Base-by-base conservation (phyloP, 2,888 invertebrate species). In the Quadriops clusia region DNA sequence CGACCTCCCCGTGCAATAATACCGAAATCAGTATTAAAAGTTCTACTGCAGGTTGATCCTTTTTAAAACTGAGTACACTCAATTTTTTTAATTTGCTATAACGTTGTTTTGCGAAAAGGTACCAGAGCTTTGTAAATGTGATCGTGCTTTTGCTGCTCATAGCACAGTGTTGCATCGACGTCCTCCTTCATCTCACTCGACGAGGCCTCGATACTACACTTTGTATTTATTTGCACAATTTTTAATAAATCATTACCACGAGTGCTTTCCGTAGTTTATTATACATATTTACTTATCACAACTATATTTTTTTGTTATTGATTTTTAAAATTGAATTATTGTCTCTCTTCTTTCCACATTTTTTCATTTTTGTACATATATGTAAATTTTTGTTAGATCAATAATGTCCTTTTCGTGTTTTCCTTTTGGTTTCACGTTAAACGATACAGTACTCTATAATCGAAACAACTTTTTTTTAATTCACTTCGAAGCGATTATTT, bases 61-160 rank as follows among this genome's bases (percentile, higher is more conserved):
- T n/a, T n/a, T n/a, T n/a, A n/a, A n/a, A n/a, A n/a, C n/a, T n/a
- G n/a, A n/a, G n/a, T n/a, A n/a, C n/a, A n/a, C n/a, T n/a, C n/a
- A n/a, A 6, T 9, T 13, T 26, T 37, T 34, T 41, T 40, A 32
- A 39, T 38, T 40, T 39, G 43, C 44, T 39, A 40, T n/a, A n/a
- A n/a, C n/a, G n/a, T n/a, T n/a, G n/a, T n/a, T 36, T 41, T 43
- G 41, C 46, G 42, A 47, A 44, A 42, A 46, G 47, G 53, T 54
- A 53, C 52, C 51, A 51, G 50, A 49, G 56, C 53, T 54, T 56
- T 44, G 42, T 51, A 50, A 43, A 50, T 52, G 53, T 53, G 51
- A 47, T 52, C 52, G 50, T 54, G 53, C 53, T 53, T 46, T 41
- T 47, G 44, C 41, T 43, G 44, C 33, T 39, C 41, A n/a, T n/a